These are phyloP conservation scores for Anoplophora glabripennis DNA, from an alignment of 1,140 invertebrate genomes.

Conservation along the genomic window DNA sequence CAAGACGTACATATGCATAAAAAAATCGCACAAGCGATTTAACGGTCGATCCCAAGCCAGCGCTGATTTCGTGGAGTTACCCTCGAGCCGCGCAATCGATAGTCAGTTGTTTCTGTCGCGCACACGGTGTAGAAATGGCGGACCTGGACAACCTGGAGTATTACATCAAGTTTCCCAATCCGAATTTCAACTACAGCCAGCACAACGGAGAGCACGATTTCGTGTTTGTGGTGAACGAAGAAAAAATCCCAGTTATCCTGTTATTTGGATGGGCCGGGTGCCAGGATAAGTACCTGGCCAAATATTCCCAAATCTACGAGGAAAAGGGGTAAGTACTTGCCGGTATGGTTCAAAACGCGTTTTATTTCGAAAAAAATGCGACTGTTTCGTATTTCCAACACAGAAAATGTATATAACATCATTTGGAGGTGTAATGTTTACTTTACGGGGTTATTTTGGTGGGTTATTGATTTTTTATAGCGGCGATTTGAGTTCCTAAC, in stretches of 20 bases:
- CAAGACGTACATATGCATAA: too few relatives aligned
- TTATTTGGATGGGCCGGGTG: slow-evolving; percentile 78
- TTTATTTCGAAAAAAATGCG: too few relatives aligned
- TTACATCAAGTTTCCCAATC: slow-evolving; percentile 61
- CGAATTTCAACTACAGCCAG: slow-evolving; percentile 44
- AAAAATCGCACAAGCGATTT: too few relatives aligned
- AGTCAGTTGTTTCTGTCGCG: neutral
- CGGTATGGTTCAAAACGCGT: neutral
- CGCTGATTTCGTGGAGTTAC: too few relatives aligned
- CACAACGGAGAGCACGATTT: slow-evolving; percentile 52
- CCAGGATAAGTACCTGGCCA: slow-evolving; percentile 70
- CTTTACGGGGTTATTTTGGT: too few relatives aligned
- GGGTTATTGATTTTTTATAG: too few relatives aligned
- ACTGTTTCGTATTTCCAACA: too few relatives aligned
- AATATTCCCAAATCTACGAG: slow-evolving; percentile 77
- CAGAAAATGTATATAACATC: too few relatives aligned
- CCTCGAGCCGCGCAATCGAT: too few relatives aligned
- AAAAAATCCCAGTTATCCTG: slow-evolving; percentile 67
- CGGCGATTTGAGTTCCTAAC: too few relatives aligned
- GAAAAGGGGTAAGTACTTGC: slow-evolving; percentile 60
- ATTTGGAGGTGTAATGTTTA: too few relatives aligned
- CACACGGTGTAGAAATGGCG: slow-evolving; percentile 33
- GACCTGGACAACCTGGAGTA: slow-evolving; percentile 58
- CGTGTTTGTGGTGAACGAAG: slow-evolving; percentile 58
- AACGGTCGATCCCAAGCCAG: too few relatives aligned